phyloP scores from a whole-genome alignment of 2,797 vertebrate species.

The Streptopelia turtur region DNA sequence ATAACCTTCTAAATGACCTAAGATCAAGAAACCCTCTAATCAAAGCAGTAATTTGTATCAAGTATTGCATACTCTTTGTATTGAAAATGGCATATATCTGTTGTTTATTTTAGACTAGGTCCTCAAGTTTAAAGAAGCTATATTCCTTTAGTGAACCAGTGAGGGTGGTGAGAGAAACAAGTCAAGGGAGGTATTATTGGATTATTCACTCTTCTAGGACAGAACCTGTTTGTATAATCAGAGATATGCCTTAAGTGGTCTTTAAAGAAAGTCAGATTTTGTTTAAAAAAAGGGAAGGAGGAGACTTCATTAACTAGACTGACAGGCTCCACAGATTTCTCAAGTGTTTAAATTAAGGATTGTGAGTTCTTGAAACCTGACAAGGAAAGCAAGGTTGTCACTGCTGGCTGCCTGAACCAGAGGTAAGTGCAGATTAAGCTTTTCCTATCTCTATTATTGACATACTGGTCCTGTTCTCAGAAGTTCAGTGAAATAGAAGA shows the following conservation, averaged over 20 bases:
- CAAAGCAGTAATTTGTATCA: neutral
- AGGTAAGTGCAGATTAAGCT: conserved; percentile 78
- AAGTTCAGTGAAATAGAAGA: conserved; percentile 17
- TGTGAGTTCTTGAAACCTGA: conserved; percentile 80
- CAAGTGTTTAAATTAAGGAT: conserved; percentile 84
- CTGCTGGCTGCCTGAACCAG: conserved; percentile 69
- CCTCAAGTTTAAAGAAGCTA: neutral
- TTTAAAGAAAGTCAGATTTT: conserved; percentile 78
- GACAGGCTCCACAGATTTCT: conserved; percentile 82
- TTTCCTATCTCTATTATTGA: conserved; percentile 74
- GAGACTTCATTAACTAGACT: conserved; percentile 80
- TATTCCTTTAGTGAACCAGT: neutral
- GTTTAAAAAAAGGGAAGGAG: conserved; percentile 73
- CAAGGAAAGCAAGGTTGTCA: conserved; percentile 75
- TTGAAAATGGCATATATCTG: neutral
- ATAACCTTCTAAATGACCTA: neutral
- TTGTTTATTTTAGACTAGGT: neutral
- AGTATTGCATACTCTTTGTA: neutral
- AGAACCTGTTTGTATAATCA: conserved; percentile 77
- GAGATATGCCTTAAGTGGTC: conserved; percentile 77
- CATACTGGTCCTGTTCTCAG: conserved; percentile 36
- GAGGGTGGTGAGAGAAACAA: neutral
- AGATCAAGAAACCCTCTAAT: neutral
- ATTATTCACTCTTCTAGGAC: conserved; percentile 66
- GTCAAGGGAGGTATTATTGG: conserved; percentile 44